These are phyloP conservation scores for Dynastes hyllus DNA, from an alignment of 2,888 invertebrate genomes.

Conservation along the genomic window DNA sequence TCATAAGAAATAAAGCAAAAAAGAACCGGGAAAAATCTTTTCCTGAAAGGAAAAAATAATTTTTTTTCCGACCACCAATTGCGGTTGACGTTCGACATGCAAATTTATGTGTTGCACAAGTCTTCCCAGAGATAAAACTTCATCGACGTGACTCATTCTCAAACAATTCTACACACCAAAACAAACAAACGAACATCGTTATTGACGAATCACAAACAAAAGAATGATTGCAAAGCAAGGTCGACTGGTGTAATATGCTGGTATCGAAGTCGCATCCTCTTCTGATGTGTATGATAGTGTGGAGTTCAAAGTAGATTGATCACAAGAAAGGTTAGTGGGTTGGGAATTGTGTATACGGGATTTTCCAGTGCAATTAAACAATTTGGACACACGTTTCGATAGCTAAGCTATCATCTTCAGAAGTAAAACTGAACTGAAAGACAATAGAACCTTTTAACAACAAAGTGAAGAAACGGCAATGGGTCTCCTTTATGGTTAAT, in stretches of 20 bases:
- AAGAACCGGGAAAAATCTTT: neutral
- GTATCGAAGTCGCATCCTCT: neutral
- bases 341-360: neutral
- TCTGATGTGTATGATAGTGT: neutral
- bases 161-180: slow-evolving; percentile 18
- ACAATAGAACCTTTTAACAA: too few species aligned
- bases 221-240: slow-evolving; percentile 12
- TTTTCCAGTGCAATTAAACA: too few species aligned
- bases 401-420: too few species aligned
- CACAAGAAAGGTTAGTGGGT: neutral
- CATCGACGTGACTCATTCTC: slow-evolving; percentile 15
- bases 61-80: neutral
- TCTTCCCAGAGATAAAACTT: neutral
- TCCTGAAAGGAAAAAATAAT: neutral
- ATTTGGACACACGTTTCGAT: too few species aligned
- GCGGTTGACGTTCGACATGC: neutral
- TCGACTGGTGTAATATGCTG: slow-evolving; percentile 2
- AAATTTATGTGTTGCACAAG: slow-evolving; percentile 15
- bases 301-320: neutral
- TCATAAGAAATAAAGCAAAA: neutral
- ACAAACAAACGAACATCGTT: slow-evolving; percentile 15
- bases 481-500: too few species aligned
- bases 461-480: too few species aligned
- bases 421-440: too few species aligned
- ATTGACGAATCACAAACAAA: slow-evolving; percentile 13